Percentiles rank a stretch among this genome's conserved stretches.
phyloP scores from a whole-genome alignment of 2,888 invertebrate species.

The Nipponacmea schrenckii region DNA sequence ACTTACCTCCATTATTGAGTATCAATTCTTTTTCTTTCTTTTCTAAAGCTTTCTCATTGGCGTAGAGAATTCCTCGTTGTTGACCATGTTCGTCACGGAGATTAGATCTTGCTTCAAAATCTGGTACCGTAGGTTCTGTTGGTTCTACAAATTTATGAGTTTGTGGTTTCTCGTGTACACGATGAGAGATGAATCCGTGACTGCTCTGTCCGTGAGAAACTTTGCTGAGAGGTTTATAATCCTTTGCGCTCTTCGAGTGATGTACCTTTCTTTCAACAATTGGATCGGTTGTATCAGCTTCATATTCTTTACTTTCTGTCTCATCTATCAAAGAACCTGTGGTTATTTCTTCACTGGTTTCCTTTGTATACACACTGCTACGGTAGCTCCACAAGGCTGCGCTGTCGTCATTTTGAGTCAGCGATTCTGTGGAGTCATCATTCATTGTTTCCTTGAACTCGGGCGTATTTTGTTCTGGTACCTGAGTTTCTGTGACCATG shows the following conservation, averaged over 20 bases:
- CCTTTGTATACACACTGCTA: background rate
- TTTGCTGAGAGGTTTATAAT: background rate
- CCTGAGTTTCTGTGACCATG: too few relatives aligned
- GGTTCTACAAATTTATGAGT: slow-evolving; percentile 7
- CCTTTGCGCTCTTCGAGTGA: background rate
- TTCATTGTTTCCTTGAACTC: too few relatives aligned
- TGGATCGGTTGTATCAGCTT: background rate
- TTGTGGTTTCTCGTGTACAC: too few relatives aligned
- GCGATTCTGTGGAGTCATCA: too few relatives aligned
- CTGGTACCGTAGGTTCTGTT: background rate
- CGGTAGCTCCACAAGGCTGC: background rate
- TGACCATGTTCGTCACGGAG: too few relatives aligned
- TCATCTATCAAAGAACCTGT: background rate
- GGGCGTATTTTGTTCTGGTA: too few relatives aligned
- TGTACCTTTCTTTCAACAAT: background rate
- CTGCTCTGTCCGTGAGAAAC: background rate
- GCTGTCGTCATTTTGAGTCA: background rate
- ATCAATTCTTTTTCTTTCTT: too few relatives aligned
- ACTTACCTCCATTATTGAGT: too few relatives aligned
- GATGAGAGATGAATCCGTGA: background rate
- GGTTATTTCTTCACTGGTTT: background rate
- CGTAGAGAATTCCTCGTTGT: too few relatives aligned
- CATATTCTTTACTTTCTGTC: background rate
- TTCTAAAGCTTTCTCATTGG: too few relatives aligned
- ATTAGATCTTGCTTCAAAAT: background rate